Evolutionary conservation across 1,140 invertebrate genomes (phyloP).

Genomic region (Brachionus calyciflorus): DNA sequence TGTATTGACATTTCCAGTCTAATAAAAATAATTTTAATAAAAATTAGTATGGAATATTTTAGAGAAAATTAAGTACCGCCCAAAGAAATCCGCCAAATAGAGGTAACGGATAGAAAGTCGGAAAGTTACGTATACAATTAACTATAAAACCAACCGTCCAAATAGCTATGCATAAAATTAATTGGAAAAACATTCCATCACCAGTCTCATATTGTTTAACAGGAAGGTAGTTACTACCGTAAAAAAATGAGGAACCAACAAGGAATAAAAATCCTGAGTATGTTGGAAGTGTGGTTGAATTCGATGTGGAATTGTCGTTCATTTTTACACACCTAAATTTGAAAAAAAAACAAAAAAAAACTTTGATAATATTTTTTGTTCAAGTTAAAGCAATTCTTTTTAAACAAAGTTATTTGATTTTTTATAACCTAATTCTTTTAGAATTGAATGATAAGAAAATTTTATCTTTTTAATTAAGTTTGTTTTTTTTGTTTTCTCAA

Average conservation of each 20-base stretch:
- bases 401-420: slow-evolving; percentile 26
- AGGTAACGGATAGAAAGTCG: background rate
- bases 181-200: slow-evolving; percentile 62
- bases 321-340: background rate
- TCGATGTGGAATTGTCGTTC: background rate
- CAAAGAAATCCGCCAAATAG: slow-evolving; percentile 58
- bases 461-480: background rate
- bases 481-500: too few species aligned
- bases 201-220: slow-evolving; percentile 61
- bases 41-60: background rate
- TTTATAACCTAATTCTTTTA: background rate
- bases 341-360: background rate
- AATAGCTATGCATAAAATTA: slow-evolving; percentile 55
- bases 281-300: slow-evolving; percentile 15
- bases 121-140: slow-evolving; percentile 51
- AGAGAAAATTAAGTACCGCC: slow-evolving; percentile 41
- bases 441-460: background rate
- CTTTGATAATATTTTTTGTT: background rate
- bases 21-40: background rate
- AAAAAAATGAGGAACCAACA: slow-evolving; percentile 51
- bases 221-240: slow-evolving; percentile 60
- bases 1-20: slow-evolving; percentile 58
- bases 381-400: too few species aligned
- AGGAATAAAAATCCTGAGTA: slow-evolving; percentile 29
- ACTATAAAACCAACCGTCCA: slow-evolving; percentile 54